Evolutionary conservation across 2,113 vertebrate genomes (phyloP).

Genomic region (Mionectes macconnelli): DNA sequence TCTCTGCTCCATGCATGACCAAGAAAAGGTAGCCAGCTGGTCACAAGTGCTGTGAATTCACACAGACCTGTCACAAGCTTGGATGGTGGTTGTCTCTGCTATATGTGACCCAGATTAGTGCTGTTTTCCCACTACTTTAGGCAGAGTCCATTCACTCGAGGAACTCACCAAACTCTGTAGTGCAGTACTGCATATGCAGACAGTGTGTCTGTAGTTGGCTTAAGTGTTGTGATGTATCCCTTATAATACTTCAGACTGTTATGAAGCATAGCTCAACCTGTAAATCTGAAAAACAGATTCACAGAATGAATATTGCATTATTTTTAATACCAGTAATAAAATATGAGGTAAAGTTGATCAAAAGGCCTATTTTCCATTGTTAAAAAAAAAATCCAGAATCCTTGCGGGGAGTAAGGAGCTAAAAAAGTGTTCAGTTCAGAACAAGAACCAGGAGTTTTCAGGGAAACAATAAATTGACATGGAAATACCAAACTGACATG

Average conservation of each 20-base stretch:
- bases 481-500: neutral
- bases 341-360: neutral
- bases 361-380: neutral
- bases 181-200: neutral
- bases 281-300: neutral
- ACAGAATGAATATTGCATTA: neutral
- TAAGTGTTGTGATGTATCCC: neutral
- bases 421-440: neutral
- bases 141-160: neutral
- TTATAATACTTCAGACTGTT: neutral
- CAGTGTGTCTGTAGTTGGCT: neutral
- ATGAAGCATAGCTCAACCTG: neutral
- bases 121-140: neutral
- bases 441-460: neutral
- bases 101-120: neutral
- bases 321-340: neutral
- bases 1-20: neutral
- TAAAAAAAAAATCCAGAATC: neutral
- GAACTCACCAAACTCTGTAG: neutral
- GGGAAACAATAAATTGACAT: neutral
- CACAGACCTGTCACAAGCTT: neutral
- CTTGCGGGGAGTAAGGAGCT: neutral
- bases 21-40: neutral
- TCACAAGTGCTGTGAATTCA: neutral
- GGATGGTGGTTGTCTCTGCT: neutral